A percentile compares a stretch with the other conserved stretches of the same genome.
Conservation (phyloP, 2,113 vertebrate species). For the Emydocephalus ijimae region DNA sequence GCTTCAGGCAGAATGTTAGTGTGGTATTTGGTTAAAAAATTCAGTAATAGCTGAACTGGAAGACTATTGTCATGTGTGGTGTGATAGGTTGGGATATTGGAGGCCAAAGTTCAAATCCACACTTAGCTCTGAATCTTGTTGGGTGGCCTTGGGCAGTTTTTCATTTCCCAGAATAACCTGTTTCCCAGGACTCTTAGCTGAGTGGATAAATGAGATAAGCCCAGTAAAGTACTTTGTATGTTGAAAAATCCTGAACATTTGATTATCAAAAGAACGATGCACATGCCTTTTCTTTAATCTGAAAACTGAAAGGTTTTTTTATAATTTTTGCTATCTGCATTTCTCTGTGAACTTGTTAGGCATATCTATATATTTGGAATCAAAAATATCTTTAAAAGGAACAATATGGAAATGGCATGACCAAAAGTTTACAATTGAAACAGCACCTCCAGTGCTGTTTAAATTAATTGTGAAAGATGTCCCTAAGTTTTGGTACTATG, state of each 20-base stretch:
- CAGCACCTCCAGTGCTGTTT: background rate
- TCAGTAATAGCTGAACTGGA: background rate
- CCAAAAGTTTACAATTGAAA: background rate
- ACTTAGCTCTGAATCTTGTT: constrained; percentile 20
- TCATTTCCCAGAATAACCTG: constrained; percentile 5
- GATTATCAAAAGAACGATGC: background rate
- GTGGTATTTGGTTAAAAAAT: background rate
- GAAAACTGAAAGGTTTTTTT: background rate
- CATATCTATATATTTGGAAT: background rate
- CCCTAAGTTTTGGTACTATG: background rate
- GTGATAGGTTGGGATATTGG: constrained; percentile 2
- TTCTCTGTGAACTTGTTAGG: background rate
- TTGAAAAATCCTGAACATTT: background rate
- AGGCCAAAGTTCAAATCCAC: constrained; percentile 23
- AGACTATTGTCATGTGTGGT: background rate
- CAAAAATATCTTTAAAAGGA: background rate
- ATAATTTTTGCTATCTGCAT: background rate
- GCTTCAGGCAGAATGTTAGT: background rate
- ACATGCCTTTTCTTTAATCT: background rate
- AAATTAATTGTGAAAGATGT: background rate
- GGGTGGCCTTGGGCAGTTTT: constrained; percentile 17
- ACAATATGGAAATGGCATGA: background rate
- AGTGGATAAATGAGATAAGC: background rate
- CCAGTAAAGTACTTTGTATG: background rate
- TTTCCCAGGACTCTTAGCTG: background rate